phyloP scores from a whole-genome alignment of 2,797 vertebrate genomes.

The Staurois parvus region DNA sequence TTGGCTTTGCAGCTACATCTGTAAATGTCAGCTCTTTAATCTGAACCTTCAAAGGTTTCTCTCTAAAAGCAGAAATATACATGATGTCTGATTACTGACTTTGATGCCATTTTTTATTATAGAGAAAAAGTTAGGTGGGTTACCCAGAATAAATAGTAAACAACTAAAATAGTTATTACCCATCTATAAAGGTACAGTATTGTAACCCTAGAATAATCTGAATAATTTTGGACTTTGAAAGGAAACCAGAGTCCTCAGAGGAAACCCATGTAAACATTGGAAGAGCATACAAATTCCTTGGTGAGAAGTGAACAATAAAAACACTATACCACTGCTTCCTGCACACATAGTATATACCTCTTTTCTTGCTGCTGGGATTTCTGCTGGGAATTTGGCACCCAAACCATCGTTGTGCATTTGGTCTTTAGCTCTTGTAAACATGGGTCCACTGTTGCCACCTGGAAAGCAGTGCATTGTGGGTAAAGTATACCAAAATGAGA shows the following conservation, averaged over 20 bases:
- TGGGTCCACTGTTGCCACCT: constrained; percentile 63
- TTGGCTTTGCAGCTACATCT: not conserved
- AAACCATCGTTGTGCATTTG: constrained; percentile 64
- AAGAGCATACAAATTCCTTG: not conserved
- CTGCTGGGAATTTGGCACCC: constrained; percentile 65
- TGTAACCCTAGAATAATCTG: not conserved
- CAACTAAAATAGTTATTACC: too few relatives aligned
- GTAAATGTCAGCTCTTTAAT: constrained; percentile 42
- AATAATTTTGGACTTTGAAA: not conserved
- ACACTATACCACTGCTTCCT: not conserved
- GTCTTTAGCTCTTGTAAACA: constrained; percentile 41
- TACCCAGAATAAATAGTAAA: too few relatives aligned
- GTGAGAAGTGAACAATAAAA: not conserved
- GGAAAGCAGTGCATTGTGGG: constrained; percentile 30
- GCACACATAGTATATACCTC: not conserved
- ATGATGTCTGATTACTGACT: not conserved
- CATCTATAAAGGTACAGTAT: not conserved
- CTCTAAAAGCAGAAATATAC: constrained; percentile 12
- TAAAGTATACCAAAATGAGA: not conserved
- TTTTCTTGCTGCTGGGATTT: not conserved
- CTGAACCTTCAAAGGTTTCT: constrained; percentile 9
- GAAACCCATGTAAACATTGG: not conserved
- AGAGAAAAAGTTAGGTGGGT: too few relatives aligned
- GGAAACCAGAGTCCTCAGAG: not conserved
- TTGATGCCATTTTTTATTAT: not conserved